Evolutionary conservation across 2,797 vertebrate genomes (phyloP).

Genomic region (Lerista edwardsae): DNA sequence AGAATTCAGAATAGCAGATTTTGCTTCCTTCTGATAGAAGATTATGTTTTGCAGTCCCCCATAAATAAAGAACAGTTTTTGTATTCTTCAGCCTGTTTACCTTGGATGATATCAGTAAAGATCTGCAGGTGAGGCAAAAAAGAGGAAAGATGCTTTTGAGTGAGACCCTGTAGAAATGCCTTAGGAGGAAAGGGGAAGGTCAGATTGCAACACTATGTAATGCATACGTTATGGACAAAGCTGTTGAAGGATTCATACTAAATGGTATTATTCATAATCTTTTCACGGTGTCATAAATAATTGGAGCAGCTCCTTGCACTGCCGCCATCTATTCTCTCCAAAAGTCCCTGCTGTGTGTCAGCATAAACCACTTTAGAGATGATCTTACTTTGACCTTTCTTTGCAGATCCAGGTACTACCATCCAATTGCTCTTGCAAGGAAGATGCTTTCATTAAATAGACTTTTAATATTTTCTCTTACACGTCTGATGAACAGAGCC

Average conservation of each 20-base stretch:
- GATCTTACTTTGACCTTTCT: slow-evolving; percentile 24
- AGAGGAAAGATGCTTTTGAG: not conserved
- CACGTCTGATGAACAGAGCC: not conserved
- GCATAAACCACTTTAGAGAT: slow-evolving; percentile 27
- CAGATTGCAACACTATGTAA: not conserved
- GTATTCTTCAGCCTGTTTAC: not conserved
- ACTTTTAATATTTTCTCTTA: not conserved
- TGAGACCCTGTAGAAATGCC: not conserved
- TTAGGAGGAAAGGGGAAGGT: not conserved
- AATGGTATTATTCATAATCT: not conserved
- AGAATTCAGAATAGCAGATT: not conserved
- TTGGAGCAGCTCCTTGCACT: slow-evolving; percentile 12
- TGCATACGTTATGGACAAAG: not conserved
- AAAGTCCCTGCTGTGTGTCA: slow-evolving; percentile 8
- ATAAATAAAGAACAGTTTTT: slow-evolving; percentile 12
- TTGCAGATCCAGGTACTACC: slow-evolving; percentile 6
- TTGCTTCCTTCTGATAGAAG: not conserved
- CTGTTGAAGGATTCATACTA: not conserved
- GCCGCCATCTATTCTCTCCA: slow-evolving; percentile 1
- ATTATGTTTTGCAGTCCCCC: not conserved
- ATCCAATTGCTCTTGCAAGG: slow-evolving; percentile 8
- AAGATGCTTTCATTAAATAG: slow-evolving; percentile 1
- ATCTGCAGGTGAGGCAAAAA: not conserved
- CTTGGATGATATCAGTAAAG: not conserved
- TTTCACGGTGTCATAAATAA: slow-evolving; percentile 30